Conservation (phyloP, 2,888 invertebrate genomes). For the Drosophila meridiana region DNA sequence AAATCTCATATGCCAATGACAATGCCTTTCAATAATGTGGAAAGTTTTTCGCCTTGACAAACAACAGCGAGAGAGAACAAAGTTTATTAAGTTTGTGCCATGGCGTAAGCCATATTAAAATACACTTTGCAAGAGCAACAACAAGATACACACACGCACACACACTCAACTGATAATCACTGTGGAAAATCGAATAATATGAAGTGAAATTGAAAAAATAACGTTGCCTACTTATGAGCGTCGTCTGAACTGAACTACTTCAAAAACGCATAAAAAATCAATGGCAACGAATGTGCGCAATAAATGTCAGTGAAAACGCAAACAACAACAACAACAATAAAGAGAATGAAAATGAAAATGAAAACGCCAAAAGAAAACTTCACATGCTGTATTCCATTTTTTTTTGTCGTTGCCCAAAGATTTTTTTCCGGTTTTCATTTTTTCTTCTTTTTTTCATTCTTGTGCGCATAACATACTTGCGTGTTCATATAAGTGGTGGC, state of each 20-base stretch:
- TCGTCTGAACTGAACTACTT: conserved; percentile 68
- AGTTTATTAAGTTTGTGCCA: conserved; percentile 74
- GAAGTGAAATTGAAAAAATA: conserved; percentile 56
- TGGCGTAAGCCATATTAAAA: conserved; percentile 65
- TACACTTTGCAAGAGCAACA: conserved; percentile 41
- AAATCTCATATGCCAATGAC: conserved; percentile 64
- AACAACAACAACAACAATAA: conserved; percentile 31
- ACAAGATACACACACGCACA: conserved; percentile 17
- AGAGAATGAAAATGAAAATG: conserved; percentile 34
- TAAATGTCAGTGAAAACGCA: conserved; percentile 74
- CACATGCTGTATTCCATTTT: conserved; percentile 40
- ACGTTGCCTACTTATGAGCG: conserved; percentile 69
- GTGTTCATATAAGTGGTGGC: conserved; percentile 35
- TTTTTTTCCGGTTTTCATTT: neutral
- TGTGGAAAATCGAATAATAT: conserved; percentile 45
- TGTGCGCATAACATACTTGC: conserved; percentile 56
- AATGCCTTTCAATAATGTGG: conserved; percentile 60
- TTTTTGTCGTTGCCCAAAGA: neutral
- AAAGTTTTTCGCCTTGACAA: conserved; percentile 43
- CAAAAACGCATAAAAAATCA: conserved; percentile 80
- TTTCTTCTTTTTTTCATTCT: conserved; percentile 29
- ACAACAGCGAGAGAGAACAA: conserved; percentile 31
- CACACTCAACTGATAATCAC: conserved; percentile 9
- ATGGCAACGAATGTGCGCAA: conserved; percentile 77
- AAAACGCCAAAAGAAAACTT: conserved; percentile 67